Base-by-base conservation (phyloP, 2,113 vertebrate species). In the Oenanthe melanoleuca region DNA sequence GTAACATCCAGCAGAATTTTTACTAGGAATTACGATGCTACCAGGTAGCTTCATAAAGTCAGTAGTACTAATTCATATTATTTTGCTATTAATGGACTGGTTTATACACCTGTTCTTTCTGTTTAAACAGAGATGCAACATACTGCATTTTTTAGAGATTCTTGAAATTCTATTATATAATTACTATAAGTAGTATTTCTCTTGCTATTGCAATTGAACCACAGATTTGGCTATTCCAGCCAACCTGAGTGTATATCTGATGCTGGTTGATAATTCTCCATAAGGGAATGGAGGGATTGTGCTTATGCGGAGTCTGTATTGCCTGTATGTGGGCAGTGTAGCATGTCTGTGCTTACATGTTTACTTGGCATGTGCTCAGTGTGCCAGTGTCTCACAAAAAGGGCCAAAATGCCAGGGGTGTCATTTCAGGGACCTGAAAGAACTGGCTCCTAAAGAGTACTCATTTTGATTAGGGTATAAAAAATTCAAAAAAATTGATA, bases 241-340 rank as follows among this genome's bases (percentile, higher is more conserved):
- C 65, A 61, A 0, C 15, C 37, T 28, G 14, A 56, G 57, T 6
- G 24, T 72, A 44, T 88, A 47, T 63, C 8, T 37, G 24, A 21
- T 55, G 29, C 29, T 44, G 33, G 12, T 64, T 34, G 24, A 4
- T 78, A 61, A 20, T 84, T 64, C 12, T 45, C 11, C 1, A 0
- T 8, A 7, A 50, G 33, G 16, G 38, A 16, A 4, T 3, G 38
- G 33, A 3, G 28, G 11, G 1, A 0, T 0, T 50, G 33, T 59
- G 12, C 12, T 28, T 59, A 4, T 38, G 22, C 40, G 47, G 11
- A 20, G 19, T 52, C 17, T 60, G 2, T 50, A 53, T 38, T 79
- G 52, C 15, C 49, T 44, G 12, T 33, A 1, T 37, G 22, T 44
- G 45, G 23, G 45, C 47, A 65, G 16, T 29, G 29, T 33, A 31